Base-by-base conservation (phyloP, 2,113 vertebrate genomes). In the Chaenogobius annularis region DNA sequence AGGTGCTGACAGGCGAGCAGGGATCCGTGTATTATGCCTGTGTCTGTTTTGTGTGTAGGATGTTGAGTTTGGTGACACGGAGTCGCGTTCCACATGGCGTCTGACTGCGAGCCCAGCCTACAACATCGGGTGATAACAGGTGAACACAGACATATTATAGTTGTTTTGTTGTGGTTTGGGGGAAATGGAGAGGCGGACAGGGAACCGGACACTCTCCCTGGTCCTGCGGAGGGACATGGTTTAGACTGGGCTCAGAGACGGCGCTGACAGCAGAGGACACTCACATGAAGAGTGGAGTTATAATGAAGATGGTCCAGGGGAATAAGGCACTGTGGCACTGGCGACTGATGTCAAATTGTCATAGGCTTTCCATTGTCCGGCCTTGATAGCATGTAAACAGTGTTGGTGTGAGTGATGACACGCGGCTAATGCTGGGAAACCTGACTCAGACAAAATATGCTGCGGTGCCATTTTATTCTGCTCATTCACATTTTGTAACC, bases 11-110 rank as follows among this genome's bases (percentile, higher is more conserved):
- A 89, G 81, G 68, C 9, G 23, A 80, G 80, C 74, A 65, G 78
- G 35, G 58, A 81, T 72, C 0, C 11, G 77, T 35, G 87, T 67
- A 74, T 82, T 79, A 74, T 89, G 69, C 62, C 73, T 68, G 70
- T 74, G 77, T 85, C 72, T 85, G 80, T 86, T 86, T 83, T 87
- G 74, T 80, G 68, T 82, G 84, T 86, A 52, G 74, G 62, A 86
- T 74, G 79, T 81, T 79, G 83, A 78, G 65, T 83, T 78, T 87
- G 86, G 79, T 91, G 88, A 92, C 88, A 90, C 82, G 73, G 69
- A 63, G 81, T 75, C 81, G 83, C 79, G 80, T 91, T 82, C 86
- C 90, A 87, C 87, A 91, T 89, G 90, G 89, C 78, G 81, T 80
- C 82, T 76, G 73, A 88, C 76, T 79, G 52, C 54, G 74, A 79